Evolutionary conservation across 2,113 vertebrate species (phyloP).

Genomic region (Gambusia holbrooki): DNA sequence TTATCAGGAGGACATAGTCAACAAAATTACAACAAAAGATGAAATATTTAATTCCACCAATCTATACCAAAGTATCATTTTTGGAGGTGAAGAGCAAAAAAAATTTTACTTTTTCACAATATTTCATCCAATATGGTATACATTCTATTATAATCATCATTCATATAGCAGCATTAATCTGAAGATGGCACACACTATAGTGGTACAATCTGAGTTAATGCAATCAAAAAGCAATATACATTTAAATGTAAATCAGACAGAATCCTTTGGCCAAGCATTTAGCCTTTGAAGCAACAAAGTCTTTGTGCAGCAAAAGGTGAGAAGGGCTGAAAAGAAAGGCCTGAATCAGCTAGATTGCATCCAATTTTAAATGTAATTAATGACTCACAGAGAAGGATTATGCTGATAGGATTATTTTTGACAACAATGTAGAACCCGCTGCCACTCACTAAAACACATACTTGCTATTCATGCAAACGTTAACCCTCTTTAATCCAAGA

Average conservation of each 20-base stretch:
- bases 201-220: slow-evolving; percentile 21
- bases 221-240: slow-evolving; percentile 36
- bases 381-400: slow-evolving; percentile 72
- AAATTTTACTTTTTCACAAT: too few relatives aligned
- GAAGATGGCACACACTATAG: slow-evolving; percentile 23
- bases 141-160: too few relatives aligned
- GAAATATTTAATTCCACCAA: too few relatives aligned
- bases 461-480: slow-evolving; percentile 37
- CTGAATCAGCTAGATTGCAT: slow-evolving; percentile 72
- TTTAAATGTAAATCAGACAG: slow-evolving; percentile 61
- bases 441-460: slow-evolving; percentile 54
- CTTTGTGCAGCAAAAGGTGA: slow-evolving; percentile 53
- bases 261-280: slow-evolving; percentile 46
- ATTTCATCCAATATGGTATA: too few relatives aligned
- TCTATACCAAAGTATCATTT: too few relatives aligned
- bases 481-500: slow-evolving; percentile 38
- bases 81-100: too few relatives aligned
- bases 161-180: slow-evolving; percentile 14
- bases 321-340: slow-evolving; percentile 38
- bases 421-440: slow-evolving; percentile 69
- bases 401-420: slow-evolving; percentile 71
- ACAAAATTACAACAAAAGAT: too few relatives aligned
- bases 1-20: too few relatives aligned
- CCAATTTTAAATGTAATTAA: slow-evolving; percentile 75
- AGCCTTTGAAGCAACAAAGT: slow-evolving; percentile 56